Percentiles rank a stretch among this genome's conserved stretches.
Conservation (phyloP, 1,140 invertebrate species). For the Whitmania pigra region DNA sequence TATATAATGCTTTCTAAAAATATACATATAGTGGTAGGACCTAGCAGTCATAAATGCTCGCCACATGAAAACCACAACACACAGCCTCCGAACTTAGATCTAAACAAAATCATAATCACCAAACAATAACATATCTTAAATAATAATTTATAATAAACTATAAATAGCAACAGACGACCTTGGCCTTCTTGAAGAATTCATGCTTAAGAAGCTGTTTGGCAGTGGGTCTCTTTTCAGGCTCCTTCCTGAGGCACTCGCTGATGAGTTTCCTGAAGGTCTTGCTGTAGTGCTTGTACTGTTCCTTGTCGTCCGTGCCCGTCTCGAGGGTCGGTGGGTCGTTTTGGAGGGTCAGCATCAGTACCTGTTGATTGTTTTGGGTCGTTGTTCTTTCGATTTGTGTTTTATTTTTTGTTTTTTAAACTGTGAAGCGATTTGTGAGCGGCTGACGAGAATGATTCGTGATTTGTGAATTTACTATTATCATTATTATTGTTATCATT, state of each 20-base stretch:
- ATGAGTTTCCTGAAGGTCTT: slow-evolving; percentile 70
- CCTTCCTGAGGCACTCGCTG: slow-evolving; percentile 39
- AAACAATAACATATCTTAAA: too few relatives aligned
- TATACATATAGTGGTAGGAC: too few relatives aligned
- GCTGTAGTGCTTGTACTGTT: slow-evolving; percentile 87
- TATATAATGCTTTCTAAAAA: too few relatives aligned
- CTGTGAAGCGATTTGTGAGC: too few relatives aligned
- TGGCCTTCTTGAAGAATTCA: slow-evolving; percentile 97
- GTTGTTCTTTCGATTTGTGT: too few relatives aligned
- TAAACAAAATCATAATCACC: too few relatives aligned
- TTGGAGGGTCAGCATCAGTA: slow-evolving; percentile 90
- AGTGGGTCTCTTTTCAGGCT: slow-evolving; percentile 56
- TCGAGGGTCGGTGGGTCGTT: slow-evolving; percentile 95
- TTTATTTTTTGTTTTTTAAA: not conserved
- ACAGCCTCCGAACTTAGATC: too few relatives aligned
- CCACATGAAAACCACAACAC: too few relatives aligned
- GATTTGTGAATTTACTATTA: too few relatives aligned
- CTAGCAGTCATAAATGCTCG: too few relatives aligned
- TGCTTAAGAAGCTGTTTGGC: slow-evolving; percentile 95
- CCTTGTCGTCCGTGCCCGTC: slow-evolving; percentile 84
- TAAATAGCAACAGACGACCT: slow-evolving; percentile 40
- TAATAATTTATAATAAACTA: not conserved
- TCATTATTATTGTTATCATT: too few relatives aligned
- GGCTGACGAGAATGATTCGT: not conserved
- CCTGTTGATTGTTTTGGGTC: slow-evolving; percentile 33